Base-by-base conservation (phyloP, 2,113 vertebrate genomes). In the Phodopus roborovskii region DNA sequence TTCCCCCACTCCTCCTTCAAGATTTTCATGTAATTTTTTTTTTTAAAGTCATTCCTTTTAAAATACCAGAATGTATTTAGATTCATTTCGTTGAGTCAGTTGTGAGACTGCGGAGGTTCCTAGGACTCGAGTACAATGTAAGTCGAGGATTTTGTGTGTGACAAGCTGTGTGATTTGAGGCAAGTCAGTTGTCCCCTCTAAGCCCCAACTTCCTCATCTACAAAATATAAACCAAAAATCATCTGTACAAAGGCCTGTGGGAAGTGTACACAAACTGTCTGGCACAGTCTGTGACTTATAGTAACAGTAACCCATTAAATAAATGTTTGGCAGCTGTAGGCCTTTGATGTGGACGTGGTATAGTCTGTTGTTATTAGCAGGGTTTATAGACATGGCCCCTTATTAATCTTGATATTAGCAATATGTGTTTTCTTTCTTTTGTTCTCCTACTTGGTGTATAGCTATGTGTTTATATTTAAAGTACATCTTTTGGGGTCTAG, bases 1-100 rank as follows among this genome's bases (percentile, higher is more conserved):
- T 53, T 53, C 36, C 36, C 4, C 22, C 30, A 92, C 85, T 98
- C 88, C 95, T 94, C 93, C 74, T 97, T 96, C 24, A 92, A 97
- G 95, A 95, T 68, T 95, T 94, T 92, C 66, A 96, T 95, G n/a
- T 96, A 92, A 95, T 66, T 66, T 39, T 53, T 53, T 70, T 70
- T 36, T 70, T 36, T 36, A 45, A 85, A 73, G 50, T 16, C 3
- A 42, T 81, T 93, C 39, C 66, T 94, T 94, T 94, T 70, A 90
- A 94, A 86, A 92, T 85, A 92, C 88, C 78, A 50, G 66, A 28
- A 36, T 90, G 28, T 53, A 89, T 92, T 94, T 85, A 92, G 77
- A 93, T 93, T 85, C 66, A 83, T 74, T 96, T 89, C 66, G 84
- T 92, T 93, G 92, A 96, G 79, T 94, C 20, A 45, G 17, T 79